Conservation (phyloP, 92 coral and sea anemone genomes). For the Nematostella vectensis region DNA sequence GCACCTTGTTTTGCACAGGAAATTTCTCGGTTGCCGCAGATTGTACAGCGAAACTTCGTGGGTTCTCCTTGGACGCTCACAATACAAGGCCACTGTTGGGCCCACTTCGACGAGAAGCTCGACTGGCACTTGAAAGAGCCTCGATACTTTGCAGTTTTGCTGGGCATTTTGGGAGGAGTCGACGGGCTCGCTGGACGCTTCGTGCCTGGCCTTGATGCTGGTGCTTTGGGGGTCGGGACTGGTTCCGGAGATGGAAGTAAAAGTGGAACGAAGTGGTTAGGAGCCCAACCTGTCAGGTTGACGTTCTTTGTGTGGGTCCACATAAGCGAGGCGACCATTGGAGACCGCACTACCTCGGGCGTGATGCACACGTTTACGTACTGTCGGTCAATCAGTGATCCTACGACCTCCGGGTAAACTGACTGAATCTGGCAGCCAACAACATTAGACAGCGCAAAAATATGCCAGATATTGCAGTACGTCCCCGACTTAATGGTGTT, state of each 20-base stretch:
- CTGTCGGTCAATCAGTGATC: slow-evolving; percentile 32
- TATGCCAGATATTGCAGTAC: slow-evolving; percentile 57
- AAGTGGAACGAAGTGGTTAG: slow-evolving; percentile 50
- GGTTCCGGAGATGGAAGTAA: not conserved
- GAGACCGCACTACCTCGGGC: slow-evolving; percentile 14
- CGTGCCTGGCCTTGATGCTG: slow-evolving; percentile 14
- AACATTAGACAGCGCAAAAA: slow-evolving; percentile 46
- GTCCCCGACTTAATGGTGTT: slow-evolving; percentile 45
- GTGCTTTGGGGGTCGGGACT: not conserved
- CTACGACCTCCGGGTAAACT: slow-evolving; percentile 21
- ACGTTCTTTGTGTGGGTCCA: slow-evolving; percentile 39
- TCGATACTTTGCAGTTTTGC: slow-evolving; percentile 26
- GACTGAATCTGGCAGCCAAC: slow-evolving; percentile 32
- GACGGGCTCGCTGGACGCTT: slow-evolving; percentile 11
- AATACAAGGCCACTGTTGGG: slow-evolving; percentile 47
- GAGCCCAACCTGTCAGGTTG: slow-evolving; percentile 42
- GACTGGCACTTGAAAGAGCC: slow-evolving; percentile 35
- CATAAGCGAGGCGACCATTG: slow-evolving; percentile 29
- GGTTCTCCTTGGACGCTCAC: slow-evolving; percentile 10
- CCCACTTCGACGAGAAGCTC: slow-evolving; percentile 31
- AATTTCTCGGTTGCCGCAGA: slow-evolving; percentile 23
- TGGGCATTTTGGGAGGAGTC: slow-evolving; percentile 19
- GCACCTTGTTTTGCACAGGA: slow-evolving; percentile 51
- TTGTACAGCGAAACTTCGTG: slow-evolving; percentile 28
- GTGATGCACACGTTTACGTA: slow-evolving; percentile 26